These are phyloP conservation scores for Passer domesticus DNA, from an alignment of 2,113 vertebrate species.

Conservation along the genomic window DNA sequence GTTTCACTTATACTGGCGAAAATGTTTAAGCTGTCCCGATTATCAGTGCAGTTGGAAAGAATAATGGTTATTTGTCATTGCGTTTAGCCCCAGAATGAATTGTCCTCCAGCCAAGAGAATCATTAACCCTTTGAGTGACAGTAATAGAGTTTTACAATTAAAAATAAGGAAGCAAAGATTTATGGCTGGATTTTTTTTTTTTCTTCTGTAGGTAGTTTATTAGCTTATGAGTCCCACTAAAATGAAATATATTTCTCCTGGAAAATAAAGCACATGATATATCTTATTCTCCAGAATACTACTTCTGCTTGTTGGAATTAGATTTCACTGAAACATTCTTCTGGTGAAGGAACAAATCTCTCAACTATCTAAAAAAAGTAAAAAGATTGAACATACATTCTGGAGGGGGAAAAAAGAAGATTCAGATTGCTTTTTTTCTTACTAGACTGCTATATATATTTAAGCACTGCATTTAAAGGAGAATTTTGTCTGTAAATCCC, in stretches of 20 bases:
- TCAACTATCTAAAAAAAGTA: background rate
- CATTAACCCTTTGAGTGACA: slow-evolving; percentile 87
- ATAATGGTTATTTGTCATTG: slow-evolving; percentile 99
- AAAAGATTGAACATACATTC: background rate
- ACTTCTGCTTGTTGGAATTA: slow-evolving; percentile 11
- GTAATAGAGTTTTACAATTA: slow-evolving; percentile 67
- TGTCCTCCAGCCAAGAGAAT: slow-evolving; percentile 83
- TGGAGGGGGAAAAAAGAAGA: background rate
- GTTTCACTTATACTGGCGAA: slow-evolving; percentile 96
- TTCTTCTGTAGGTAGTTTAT: background rate
- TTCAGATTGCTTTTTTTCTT: background rate
- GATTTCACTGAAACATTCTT: background rate
- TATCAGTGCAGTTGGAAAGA: slow-evolving; percentile 97
- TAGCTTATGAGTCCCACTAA: background rate
- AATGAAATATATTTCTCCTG: background rate
- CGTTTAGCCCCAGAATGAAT: slow-evolving; percentile 90
- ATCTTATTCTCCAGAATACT: slow-evolving; percentile 3
- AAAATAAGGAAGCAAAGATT: slow-evolving; percentile 40
- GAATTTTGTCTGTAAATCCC: background rate
- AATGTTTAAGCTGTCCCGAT: slow-evolving; percentile 99
- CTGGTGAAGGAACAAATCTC: slow-evolving; percentile 12
- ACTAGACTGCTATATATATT: background rate
- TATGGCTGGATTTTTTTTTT: slow-evolving; percentile 11
- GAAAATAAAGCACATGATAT: background rate
- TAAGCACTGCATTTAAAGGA: background rate